Conservation (phyloP, 2,797 vertebrate species). For the Enteromius unitaeniatus region DNA sequence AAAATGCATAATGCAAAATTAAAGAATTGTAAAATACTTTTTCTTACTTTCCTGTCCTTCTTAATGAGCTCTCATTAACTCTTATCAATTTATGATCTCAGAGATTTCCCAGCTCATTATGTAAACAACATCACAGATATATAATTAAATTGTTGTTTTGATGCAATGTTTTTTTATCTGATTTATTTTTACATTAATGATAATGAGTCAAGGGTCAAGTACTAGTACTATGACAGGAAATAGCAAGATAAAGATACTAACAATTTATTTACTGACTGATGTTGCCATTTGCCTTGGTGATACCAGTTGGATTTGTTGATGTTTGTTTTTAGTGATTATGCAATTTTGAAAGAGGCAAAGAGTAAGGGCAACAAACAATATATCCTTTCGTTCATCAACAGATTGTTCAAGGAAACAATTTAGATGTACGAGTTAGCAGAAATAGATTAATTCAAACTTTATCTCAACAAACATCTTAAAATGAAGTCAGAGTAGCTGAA, state of each 20-base stretch:
- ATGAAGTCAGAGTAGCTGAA: slow-evolving; percentile 5
- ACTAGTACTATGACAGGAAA: background rate
- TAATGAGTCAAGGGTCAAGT: background rate
- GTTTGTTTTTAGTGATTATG: slow-evolving; percentile 21
- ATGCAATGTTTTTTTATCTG: background rate
- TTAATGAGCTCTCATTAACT: background rate
- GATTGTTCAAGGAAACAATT: background rate
- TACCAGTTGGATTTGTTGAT: background rate
- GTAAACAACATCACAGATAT: background rate
- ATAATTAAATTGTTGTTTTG: background rate
- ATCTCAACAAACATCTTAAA: background rate
- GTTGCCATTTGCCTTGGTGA: background rate
- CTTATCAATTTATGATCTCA: background rate
- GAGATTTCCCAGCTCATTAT: background rate
- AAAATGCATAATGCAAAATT: too few species aligned
- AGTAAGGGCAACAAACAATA: background rate
- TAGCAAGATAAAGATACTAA: background rate
- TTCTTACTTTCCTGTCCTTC: background rate
- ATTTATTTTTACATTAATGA: background rate
- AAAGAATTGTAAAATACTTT: background rate
- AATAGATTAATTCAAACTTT: background rate
- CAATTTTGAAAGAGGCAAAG: background rate
- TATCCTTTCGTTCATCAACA: background rate
- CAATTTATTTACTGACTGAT: background rate
- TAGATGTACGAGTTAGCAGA: background rate